Conservation (phyloP, 2,888 invertebrate species). For the Macroteleia sp. region DNA sequence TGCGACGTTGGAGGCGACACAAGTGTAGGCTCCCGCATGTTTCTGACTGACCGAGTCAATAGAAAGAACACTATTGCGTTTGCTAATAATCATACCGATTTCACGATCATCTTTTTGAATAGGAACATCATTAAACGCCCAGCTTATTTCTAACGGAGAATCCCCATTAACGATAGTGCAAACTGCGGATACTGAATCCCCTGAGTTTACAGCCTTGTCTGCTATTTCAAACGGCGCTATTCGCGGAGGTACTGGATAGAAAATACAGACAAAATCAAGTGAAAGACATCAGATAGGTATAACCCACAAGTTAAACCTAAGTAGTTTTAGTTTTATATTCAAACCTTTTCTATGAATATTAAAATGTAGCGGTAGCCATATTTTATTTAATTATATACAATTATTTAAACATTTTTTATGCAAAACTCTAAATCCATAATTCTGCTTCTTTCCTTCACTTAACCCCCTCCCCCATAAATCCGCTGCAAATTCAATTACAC, state of each 20-base stretch:
- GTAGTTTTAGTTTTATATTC: no score
- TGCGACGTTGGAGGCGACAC: conserved; percentile 85
- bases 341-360: no score
- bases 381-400: no score
- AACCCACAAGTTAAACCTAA: no score
- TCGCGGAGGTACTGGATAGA: conserved; percentile 88
- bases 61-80: conserved; percentile 82
- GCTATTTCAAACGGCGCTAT: conserved; percentile 89
- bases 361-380: no score
- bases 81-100: neutral
- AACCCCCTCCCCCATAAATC: no score
- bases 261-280: no score
- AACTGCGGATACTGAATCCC: conserved; percentile 85
- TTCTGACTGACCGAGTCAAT: conserved; percentile 83
- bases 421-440: no score
- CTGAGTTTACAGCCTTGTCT: conserved; percentile 90
- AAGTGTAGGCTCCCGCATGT: conserved; percentile 85
- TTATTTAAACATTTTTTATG: no score
- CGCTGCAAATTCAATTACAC: no score
- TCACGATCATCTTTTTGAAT: conserved; percentile 77
- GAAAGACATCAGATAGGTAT: no score
- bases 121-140: conserved; percentile 89
- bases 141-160: conserved; percentile 89
- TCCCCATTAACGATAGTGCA: conserved; percentile 91
- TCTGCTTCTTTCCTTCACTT: no score